phyloP scores from a whole-genome alignment of 1,140 invertebrate genomes.

The Zophobas morio region DNA sequence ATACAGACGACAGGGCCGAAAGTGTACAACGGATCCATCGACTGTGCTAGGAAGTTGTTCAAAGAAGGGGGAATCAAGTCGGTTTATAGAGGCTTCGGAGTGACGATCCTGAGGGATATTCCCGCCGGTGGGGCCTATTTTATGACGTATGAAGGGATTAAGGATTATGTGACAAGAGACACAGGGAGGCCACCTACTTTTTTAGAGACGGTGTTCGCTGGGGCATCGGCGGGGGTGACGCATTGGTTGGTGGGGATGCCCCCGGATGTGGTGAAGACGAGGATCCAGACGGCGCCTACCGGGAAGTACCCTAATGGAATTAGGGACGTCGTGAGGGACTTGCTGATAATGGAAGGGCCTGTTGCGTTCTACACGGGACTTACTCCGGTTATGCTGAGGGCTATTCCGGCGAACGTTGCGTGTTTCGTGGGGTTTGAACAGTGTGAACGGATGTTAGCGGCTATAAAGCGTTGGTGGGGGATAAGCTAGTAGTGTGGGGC shows the following conservation, averaged over 20 bases:
- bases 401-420: conserved; percentile 92
- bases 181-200: conserved; percentile 61
- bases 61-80: conserved; percentile 93
- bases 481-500: no score
- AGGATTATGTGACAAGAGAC: conserved; percentile 77
- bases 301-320: conserved; percentile 88
- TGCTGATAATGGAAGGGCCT: conserved; percentile 86
- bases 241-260: conserved; percentile 97
- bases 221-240: conserved; percentile 93
- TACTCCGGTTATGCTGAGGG: conserved; percentile 87
- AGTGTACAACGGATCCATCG: conserved; percentile 94
- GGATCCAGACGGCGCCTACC: conserved; percentile 92
- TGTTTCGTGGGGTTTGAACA: conserved; percentile 90
- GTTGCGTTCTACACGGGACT: conserved; percentile 84
- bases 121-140: conserved; percentile 98
- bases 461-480: no score
- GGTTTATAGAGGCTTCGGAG: conserved; percentile 95
- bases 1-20: conserved; percentile 82
- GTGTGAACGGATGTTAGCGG: conserved; percentile 23
- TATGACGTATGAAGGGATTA: conserved; percentile 93
- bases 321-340: conserved; percentile 82
- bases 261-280: conserved; percentile 96
- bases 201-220: conserved; percentile 84
- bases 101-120: conserved; percentile 93
- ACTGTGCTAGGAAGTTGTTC: conserved; percentile 93